Evolutionary conservation across 2,113 vertebrate species (phyloP).

Genomic region (Anguilla rostrata): DNA sequence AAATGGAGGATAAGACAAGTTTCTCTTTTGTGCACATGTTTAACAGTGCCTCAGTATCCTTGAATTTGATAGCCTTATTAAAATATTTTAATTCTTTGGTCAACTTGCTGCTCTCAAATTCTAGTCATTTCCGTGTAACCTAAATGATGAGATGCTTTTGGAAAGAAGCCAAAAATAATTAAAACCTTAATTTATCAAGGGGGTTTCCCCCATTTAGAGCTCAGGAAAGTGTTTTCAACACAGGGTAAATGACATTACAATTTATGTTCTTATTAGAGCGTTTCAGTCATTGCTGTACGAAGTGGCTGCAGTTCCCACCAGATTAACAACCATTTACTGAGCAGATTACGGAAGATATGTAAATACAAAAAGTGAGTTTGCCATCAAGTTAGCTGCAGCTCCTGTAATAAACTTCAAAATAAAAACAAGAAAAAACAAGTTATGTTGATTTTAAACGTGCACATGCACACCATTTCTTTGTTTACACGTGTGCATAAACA

Average conservation of each 20-base stretch:
- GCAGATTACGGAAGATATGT: no score
- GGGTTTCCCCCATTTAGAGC: no score
- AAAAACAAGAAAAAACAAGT: no score
- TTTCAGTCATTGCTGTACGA: not conserved
- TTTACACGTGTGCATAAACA: not conserved
- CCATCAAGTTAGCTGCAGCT: not conserved
- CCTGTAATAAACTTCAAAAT: not conserved
- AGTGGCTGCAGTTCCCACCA: not conserved
- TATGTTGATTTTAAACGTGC: no score
- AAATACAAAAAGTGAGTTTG: no score
- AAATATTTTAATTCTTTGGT: not conserved
- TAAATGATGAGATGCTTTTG: not conserved
- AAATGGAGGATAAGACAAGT: not conserved
- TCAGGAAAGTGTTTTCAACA: not conserved
- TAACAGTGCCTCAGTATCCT: not conserved
- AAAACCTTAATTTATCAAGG: no score
- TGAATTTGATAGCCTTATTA: not conserved
- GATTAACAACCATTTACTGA: not conserved
- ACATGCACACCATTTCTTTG: not conserved
- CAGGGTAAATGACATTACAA: not conserved
- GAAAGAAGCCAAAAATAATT: no score
- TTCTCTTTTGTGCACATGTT: not conserved
- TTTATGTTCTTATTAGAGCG: not conserved
- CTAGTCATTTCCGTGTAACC: not conserved
- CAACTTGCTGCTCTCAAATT: not conserved